Base-by-base conservation (phyloP, 2,888 invertebrate species). In the Nemoura dubitans region DNA sequence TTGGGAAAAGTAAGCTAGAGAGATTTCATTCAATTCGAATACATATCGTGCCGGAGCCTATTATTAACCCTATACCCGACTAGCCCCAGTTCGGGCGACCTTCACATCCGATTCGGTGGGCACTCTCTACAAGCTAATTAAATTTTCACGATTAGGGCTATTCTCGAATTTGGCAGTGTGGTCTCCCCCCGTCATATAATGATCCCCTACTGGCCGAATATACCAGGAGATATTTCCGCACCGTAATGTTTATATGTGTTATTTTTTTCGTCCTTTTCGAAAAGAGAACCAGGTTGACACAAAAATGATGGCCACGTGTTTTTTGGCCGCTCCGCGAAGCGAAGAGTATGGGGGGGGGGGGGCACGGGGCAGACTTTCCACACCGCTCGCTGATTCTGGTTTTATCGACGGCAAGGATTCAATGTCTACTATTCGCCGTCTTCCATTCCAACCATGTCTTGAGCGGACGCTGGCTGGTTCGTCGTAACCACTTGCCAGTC, bases 401-500 rank as follows among this genome's bases (percentile, higher is more conserved):
- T 80, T 43, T 59, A 25, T 76, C 80, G 42, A 26, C 78, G 85
- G 77, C 81, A 81, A 42, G 27, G 26, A 3, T 36, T 36, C 36
- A 36, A 21, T 59, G 59, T 59, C 59, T 59, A 21, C 59, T 21
- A 10, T 59, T 59, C 14, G 59, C 59, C 21, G 59, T 7, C 59
- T 59, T 59, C 16, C n/a, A n/a, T n/a, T 36, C 59, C 59, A 59
- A 10, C n/a, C n/a, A n/a, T n/a, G n/a, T n/a, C n/a, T n/a, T n/a
- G n/a, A n/a, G n/a, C n/a, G n/a, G n/a, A n/a, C 21, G 59, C 16
- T 16, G 21, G 6, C 59, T 10, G 59, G 21, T 10, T 59, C 16
- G 59, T 59, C 59, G 85, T 86, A 91, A 88, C 59, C 59, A 21
- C 59, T 59, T 59, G 59, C 59, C 77, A 84, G 83, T 84, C 86